Percentiles rank a stretch among this genome's conserved stretches.
Evolutionary conservation across 2,113 vertebrate genomes (phyloP).

Genomic region (Corythoichthys intestinalis): DNA sequence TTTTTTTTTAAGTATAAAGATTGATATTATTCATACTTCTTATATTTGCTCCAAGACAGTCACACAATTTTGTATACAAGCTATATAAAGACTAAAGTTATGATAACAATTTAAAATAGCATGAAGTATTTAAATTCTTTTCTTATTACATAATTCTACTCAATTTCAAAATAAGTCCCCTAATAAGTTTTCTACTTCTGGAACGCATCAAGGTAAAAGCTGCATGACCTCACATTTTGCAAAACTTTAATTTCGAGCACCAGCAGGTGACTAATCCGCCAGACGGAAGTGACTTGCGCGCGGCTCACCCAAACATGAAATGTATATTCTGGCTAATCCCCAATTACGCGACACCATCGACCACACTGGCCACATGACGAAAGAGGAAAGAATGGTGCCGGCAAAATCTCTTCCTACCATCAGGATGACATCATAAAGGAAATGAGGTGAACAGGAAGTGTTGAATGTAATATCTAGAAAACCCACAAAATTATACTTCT

Average conservation of each 20-base stretch:
- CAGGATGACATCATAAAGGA: slow-evolving; percentile 68
- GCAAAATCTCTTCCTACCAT: slow-evolving; percentile 36
- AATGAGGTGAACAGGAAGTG: slow-evolving; percentile 33
- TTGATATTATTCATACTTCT: no score
- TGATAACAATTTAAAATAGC: no score
- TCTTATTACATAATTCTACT: not conserved
- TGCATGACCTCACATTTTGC: slow-evolving; percentile 7
- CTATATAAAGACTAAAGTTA: no score
- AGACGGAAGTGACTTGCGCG: slow-evolving; percentile 15
- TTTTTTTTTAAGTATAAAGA: no score
- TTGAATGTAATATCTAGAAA: not conserved
- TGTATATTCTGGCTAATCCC: not conserved
- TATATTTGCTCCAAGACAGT: no score
- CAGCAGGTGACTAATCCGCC: slow-evolving; percentile 37
- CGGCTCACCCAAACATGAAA: slow-evolving; percentile 2
- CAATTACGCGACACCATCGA: not conserved
- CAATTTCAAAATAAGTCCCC: not conserved
- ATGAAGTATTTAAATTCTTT: no score
- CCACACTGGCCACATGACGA: not conserved
- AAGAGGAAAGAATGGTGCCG: slow-evolving; percentile 13
- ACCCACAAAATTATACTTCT: not conserved
- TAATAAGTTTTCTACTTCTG: no score
- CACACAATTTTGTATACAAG: no score
- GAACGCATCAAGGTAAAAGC: not conserved
- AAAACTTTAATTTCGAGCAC: not conserved